Conservation (phyloP, 2,888 invertebrate genomes). For the Mesochorus sp. region DNA sequence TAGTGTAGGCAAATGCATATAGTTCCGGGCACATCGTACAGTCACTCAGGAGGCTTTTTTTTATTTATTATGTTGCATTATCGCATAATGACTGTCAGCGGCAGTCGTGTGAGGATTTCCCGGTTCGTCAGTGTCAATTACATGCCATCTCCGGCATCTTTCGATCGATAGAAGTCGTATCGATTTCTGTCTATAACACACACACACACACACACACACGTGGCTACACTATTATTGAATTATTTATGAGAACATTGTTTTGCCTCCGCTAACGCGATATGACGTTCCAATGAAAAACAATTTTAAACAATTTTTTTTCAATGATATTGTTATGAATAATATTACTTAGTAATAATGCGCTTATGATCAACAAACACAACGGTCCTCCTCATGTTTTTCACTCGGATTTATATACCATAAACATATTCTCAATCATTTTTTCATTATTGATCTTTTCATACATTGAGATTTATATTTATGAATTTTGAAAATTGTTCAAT, state of each 20-base stretch:
- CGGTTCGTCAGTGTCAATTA: slow-evolving; percentile 3
- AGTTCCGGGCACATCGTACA: slow-evolving; percentile 58
- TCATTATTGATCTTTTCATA: neutral
- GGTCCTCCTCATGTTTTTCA: neutral
- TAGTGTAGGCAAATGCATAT: slow-evolving; percentile 54
- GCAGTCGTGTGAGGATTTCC: slow-evolving; percentile 37
- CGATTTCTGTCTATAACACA: neutral
- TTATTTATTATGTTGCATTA: slow-evolving; percentile 37
- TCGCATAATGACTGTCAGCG: slow-evolving; percentile 41
- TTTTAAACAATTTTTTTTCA: neutral
- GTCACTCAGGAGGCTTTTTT: neutral
- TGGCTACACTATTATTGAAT: neutral
- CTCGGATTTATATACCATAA: no score
- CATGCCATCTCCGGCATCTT: neutral
- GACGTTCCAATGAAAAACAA: neutral
- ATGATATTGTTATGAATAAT: neutral
- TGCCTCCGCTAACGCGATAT: neutral
- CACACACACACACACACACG: neutral
- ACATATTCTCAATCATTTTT: neutral
- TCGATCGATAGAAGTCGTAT: slow-evolving; percentile 21
- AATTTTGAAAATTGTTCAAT: neutral
- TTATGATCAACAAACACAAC: no score
- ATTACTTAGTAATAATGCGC: neutral
- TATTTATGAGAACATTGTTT: slow-evolving; percentile 25
- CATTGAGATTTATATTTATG: no score